phyloP scores from a whole-genome alignment of 2,888 invertebrate species.

The Nemotelus pantherinus region DNA sequence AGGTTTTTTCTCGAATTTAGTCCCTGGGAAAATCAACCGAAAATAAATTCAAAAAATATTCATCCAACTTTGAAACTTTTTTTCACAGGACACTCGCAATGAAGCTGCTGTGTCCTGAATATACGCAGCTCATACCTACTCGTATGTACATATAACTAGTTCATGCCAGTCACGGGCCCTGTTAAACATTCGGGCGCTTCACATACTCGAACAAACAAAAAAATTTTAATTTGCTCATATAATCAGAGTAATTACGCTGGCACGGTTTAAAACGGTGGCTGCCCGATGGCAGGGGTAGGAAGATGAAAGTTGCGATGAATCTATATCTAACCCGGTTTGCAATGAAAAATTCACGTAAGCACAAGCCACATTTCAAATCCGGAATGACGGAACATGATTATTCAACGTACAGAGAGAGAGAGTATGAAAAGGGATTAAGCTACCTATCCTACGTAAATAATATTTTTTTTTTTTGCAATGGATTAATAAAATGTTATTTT shows the following conservation, averaged over 20 bases:
- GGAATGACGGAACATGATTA: constrained; percentile 37
- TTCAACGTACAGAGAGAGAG: too few species aligned
- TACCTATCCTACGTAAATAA: constrained; percentile 22
- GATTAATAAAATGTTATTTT: constrained; percentile 38
- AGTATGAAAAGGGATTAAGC: background rate
- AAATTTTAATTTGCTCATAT: constrained; percentile 37
- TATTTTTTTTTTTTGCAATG: constrained; percentile 22
- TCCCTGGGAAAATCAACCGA: constrained; percentile 30
- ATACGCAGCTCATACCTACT: background rate
- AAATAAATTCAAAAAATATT: constrained; percentile 39
- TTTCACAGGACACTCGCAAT: constrained; percentile 19
- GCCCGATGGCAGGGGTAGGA: background rate
- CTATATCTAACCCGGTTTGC: constrained; percentile 16
- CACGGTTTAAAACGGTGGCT: background rate
- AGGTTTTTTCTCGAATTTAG: background rate
- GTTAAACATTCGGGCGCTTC: background rate
- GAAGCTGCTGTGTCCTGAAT: background rate
- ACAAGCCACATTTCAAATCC: constrained; percentile 41
- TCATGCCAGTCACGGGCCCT: too few species aligned
- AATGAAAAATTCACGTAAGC: constrained; percentile 31
- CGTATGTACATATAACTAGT: too few species aligned
- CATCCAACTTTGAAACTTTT: constrained; percentile 23
- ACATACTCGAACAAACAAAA: constrained; percentile 36
- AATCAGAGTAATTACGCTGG: constrained; percentile 42
- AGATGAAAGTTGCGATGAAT: background rate